These are phyloP conservation scores for Synanthedon vespiformis DNA, from an alignment of 2,888 invertebrate genomes.

Conservation along the genomic window DNA sequence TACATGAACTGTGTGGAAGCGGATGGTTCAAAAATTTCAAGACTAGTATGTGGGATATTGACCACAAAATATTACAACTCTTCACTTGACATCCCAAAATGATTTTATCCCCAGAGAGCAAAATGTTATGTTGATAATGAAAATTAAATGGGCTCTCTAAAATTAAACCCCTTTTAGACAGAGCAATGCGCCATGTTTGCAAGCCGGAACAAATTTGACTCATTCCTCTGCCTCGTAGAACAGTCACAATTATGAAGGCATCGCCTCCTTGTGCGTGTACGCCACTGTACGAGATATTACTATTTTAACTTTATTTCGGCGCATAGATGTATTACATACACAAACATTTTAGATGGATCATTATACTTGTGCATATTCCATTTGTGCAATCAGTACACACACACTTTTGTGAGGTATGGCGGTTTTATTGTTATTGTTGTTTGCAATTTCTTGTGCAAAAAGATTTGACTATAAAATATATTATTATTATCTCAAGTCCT, in stretches of 20 bases:
- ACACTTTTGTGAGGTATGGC: neutral
- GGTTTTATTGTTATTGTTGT: neutral
- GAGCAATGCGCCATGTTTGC: slow-evolving; percentile 42
- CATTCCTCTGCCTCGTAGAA: slow-evolving; percentile 41
- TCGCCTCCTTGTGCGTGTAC: neutral
- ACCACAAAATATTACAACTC: slow-evolving; percentile 25
- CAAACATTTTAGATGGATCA: too few species aligned
- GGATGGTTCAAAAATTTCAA: too few species aligned
- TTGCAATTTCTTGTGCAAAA: neutral
- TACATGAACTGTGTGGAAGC: too few species aligned
- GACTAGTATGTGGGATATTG: too few species aligned
- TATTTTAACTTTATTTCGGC: too few species aligned
- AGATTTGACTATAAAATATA: neutral
- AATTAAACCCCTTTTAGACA: slow-evolving; percentile 33
- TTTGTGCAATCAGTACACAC: too few species aligned
- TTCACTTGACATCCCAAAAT: slow-evolving; percentile 63
- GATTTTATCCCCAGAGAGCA: slow-evolving; percentile 49
- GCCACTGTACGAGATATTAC: too few species aligned
- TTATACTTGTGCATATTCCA: too few species aligned
- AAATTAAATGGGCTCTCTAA: slow-evolving; percentile 36
- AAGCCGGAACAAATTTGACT: slow-evolving; percentile 48
- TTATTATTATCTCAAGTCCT: too few species aligned
- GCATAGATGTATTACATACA: too few species aligned
- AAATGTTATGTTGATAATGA: slow-evolving; percentile 22
- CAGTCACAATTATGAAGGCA: slow-evolving; percentile 37